Percentiles rank a stretch among this genome's conserved stretches.
Conservation (phyloP, 2,888 invertebrate genomes). For the Aphrophora alni region DNA sequence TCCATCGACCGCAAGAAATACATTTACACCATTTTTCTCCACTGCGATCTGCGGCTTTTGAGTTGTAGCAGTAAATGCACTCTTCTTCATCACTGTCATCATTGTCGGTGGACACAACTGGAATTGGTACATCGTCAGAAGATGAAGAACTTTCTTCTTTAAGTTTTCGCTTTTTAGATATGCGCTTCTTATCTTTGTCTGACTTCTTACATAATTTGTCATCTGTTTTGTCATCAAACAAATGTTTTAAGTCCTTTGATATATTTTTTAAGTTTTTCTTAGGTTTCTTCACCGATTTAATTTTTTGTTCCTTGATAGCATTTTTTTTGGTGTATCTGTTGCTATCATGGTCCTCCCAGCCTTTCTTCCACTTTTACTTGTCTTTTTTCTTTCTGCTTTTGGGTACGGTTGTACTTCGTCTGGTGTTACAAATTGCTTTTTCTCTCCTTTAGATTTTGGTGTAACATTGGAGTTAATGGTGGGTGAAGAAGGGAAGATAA, state of each 20-base stretch:
- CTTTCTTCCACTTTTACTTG: not conserved
- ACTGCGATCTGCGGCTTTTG: constrained; percentile 20
- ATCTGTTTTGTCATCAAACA: not conserved
- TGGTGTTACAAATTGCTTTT: too few relatives aligned
- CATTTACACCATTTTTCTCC: constrained; percentile 34
- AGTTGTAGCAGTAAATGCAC: constrained; percentile 21
- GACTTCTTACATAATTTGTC: not conserved
- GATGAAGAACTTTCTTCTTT: not conserved
- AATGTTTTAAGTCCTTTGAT: not conserved
- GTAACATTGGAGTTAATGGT: too few relatives aligned
- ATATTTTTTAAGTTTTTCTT: not conserved
- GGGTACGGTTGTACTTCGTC: not conserved
- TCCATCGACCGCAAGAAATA: constrained; percentile 23
- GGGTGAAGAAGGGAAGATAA: too few relatives aligned
- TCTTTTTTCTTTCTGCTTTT: not conserved
- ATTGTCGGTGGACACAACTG: not conserved
- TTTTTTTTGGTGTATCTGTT: not conserved
- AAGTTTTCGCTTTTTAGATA: not conserved
- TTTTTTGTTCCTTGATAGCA: not conserved
- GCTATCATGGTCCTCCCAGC: not conserved
- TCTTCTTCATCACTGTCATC: constrained; percentile 25
- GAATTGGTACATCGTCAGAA: not conserved
- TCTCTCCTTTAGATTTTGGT: too few relatives aligned
- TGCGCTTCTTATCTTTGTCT: not conserved
- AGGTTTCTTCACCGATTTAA: not conserved